phyloP scores from a whole-genome alignment of 1,140 invertebrate species.

The Artemia franciscana region DNA sequence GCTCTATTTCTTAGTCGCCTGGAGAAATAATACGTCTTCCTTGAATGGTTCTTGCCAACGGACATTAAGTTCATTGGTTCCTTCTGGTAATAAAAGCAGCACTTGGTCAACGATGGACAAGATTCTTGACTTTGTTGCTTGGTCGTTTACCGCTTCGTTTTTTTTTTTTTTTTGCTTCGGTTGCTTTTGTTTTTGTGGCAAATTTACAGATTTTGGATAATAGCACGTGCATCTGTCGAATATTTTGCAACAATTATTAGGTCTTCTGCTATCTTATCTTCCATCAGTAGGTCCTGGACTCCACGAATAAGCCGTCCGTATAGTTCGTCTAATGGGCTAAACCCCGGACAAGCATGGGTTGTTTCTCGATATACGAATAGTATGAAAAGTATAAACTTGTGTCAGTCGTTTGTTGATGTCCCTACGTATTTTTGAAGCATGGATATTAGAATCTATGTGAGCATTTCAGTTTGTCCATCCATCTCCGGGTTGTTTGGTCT shows the following conservation, averaged over 20 bases:
- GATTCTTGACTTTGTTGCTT: background rate
- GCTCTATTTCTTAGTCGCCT: background rate
- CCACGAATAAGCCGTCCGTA: background rate
- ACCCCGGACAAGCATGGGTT: background rate
- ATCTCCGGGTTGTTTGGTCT: slow-evolving; percentile 10
- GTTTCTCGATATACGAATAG: background rate
- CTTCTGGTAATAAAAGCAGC: background rate
- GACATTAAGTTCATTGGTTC: background rate
- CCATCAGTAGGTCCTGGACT: background rate
- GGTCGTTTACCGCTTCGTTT: background rate
- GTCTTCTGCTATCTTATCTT: background rate
- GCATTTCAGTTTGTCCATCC: slow-evolving; percentile 13
- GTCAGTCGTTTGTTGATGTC: background rate
- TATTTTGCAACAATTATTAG: background rate
- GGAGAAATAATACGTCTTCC: background rate
- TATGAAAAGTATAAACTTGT: background rate
- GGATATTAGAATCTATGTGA: slow-evolving; percentile 13
- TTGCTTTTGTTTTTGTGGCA: background rate
- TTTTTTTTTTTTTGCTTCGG: background rate
- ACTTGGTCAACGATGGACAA: background rate
- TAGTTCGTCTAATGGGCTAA: background rate
- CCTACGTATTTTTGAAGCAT: slow-evolving; percentile 10
- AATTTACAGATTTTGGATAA: background rate
- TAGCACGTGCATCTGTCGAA: background rate
- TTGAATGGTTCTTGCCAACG: background rate